Evolutionary conservation across 2,113 vertebrate genomes (phyloP), one percentile per base, ranked within the genome.

Genomic region (Elgaria multicarinata): DNA sequence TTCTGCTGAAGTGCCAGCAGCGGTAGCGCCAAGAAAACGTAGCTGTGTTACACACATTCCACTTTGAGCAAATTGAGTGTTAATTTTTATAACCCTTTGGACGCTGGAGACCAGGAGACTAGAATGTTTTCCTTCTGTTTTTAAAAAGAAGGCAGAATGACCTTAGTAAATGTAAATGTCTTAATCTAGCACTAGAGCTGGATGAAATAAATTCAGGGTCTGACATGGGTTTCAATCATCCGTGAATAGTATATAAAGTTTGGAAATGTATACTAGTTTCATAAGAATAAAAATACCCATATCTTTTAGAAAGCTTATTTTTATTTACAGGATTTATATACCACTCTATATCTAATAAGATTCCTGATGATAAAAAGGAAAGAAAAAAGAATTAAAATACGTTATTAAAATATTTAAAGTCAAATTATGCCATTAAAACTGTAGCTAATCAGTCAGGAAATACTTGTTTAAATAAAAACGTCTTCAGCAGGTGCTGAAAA

Each of bases 11-110:
- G 0, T 85, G 75, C 71, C 8, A 85, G 72, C 46, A 88, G 86
- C 91, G 79, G 2, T 13, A 88, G 90, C 92, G 69, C 88, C 83
- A 87, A 75, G 79, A 89, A 91, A 77, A 92, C 1, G 86, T 78
- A 44, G 31, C 36, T 80, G n/a, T 91, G 58, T 74, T 87, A 46
- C 72, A 7, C 12, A 5, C 92, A 50, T 33, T 93, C 58, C 31
- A 33, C 89, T 42, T 10, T 36, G n/a, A 0, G 0, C 72, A 46
- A 92, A 85, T 80, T 78, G 36, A 2, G 71, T 87, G 13, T 53
- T 90, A 66, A 36, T 62, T 72, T 36, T 72, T 72, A 72, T 14
- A 36, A 3, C 69, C 3, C 69, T n/a, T 72, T n/a, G 12, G n/a
- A 72, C 36, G 69, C 69, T 72, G 69, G 12, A 72, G 10, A 13